phyloP scores from a whole-genome alignment of 2,113 vertebrate genomes.

The Pluvianellus socialis region DNA sequence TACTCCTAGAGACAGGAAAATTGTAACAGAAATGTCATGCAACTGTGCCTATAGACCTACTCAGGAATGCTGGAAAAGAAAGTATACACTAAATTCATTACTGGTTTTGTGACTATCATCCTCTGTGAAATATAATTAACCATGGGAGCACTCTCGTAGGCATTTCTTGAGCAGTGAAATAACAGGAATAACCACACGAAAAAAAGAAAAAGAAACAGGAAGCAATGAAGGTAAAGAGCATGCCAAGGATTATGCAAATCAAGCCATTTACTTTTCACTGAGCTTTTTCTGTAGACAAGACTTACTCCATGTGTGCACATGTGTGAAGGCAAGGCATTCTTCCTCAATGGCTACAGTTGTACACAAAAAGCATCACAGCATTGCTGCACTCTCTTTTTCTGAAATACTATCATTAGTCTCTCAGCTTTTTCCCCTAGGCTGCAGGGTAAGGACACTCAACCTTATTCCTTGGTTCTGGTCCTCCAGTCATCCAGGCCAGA shows the following conservation, averaged over 20 bases:
- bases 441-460: background rate
- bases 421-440: background rate
- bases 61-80: background rate
- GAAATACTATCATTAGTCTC: background rate
- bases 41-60: background rate
- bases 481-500: background rate
- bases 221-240: background rate
- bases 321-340: background rate
- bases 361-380: background rate
- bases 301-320: background rate
- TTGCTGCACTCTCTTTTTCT: background rate
- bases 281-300: accelerated
- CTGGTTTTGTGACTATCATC: background rate
- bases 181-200: background rate
- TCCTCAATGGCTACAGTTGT: background rate
- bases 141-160: background rate
- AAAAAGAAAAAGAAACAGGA: background rate
- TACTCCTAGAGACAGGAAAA: background rate
- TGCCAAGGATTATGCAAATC: background rate
- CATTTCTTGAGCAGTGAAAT: background rate
- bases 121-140: background rate
- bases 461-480: background rate
- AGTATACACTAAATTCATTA: background rate
- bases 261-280: background rate
- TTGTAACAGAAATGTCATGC: background rate